Conservation (phyloP, 2,113 vertebrate genomes). For the Dipodomys spectabilis region DNA sequence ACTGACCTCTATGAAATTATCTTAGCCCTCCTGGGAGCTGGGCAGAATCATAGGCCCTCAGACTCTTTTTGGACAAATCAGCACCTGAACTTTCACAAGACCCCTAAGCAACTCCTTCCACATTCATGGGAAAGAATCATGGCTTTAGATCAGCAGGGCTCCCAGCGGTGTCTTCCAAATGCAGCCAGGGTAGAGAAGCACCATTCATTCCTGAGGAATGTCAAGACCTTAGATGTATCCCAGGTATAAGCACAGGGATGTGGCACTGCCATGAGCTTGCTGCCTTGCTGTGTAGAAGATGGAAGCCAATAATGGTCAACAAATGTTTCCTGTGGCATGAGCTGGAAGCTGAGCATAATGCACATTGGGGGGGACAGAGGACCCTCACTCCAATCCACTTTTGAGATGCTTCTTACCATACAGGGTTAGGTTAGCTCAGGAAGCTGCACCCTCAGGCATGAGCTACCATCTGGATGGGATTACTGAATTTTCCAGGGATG, state of each 20-base stretch:
- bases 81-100: background rate
- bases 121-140: background rate
- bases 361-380: background rate
- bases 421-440: background rate
- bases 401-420: background rate
- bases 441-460: background rate
- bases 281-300: background rate
- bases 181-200: background rate
- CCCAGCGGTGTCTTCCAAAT: background rate
- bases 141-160: background rate
- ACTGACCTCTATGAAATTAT: background rate
- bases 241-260: fast-evolving
- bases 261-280: background rate
- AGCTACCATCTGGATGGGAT: background rate
- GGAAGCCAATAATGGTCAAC: background rate
- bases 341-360: background rate
- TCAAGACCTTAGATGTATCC: background rate
- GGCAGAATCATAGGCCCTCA: background rate
- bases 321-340: background rate
- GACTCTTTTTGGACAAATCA: background rate
- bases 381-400: background rate
- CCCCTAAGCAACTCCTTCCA: background rate
- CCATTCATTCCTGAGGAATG: background rate
- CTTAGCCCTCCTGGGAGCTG: background rate
- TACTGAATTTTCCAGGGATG: background rate